Conservation (phyloP, 2,113 vertebrate species). For the Micronycteris hirsuta region DNA sequence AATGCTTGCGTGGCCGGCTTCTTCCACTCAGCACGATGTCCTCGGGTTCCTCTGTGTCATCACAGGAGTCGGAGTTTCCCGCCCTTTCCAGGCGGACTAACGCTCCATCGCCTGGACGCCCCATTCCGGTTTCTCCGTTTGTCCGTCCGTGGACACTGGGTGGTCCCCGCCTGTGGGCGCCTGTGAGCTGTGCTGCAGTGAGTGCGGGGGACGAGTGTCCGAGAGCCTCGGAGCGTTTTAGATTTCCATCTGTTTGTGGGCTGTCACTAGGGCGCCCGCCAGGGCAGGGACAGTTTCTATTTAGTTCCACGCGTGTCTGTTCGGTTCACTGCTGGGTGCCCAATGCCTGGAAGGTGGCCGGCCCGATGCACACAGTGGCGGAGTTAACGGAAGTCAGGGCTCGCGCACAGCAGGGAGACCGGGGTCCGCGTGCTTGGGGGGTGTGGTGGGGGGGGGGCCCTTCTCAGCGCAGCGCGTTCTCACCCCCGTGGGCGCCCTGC, state of each 20-base stretch:
- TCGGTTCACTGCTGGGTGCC: accelerated
- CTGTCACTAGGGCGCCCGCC: accelerated
- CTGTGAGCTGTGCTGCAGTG: not conserved
- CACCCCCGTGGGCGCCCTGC: accelerated
- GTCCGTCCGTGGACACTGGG: accelerated
- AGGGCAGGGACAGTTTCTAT: accelerated
- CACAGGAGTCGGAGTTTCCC: accelerated
- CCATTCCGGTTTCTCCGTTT: accelerated
- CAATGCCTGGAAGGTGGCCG: accelerated
- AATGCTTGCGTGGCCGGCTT: no score
- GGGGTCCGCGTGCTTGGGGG: no score
- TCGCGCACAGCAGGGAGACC: not conserved
- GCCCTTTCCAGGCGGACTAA: not conserved
- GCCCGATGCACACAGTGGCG: accelerated
- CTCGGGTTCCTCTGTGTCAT: accelerated
- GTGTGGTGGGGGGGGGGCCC: not conserved
- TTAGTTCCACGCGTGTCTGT: accelerated
- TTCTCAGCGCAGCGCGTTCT: accelerated
- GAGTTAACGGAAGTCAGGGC: not conserved
- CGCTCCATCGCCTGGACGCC: accelerated
- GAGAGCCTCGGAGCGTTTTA: accelerated
- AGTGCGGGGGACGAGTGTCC: accelerated
- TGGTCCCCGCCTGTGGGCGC: accelerated
- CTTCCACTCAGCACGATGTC: accelerated
- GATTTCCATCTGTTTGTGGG: no score